phyloP scores from a whole-genome alignment of 2,888 invertebrate species.

The Esperia sulphurella region DNA sequence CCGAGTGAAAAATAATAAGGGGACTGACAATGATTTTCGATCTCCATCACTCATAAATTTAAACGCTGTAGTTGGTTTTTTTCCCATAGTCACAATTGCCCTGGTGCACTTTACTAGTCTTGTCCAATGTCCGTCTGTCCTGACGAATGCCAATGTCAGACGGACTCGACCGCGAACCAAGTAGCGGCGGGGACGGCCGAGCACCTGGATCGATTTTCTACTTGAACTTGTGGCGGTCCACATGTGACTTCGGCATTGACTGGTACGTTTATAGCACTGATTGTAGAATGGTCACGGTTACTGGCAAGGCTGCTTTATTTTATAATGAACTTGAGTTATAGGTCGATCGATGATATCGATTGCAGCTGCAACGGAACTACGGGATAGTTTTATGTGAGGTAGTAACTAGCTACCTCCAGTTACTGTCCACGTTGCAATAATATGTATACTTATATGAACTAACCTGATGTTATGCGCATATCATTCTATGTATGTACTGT shows the following conservation, averaged over 20 bases:
- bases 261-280: not conserved
- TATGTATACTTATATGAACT: no score
- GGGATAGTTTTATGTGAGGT: no score
- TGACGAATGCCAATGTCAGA: slow-evolving; percentile 35
- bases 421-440: no score
- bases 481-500: no score
- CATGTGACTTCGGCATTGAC: slow-evolving; percentile 16
- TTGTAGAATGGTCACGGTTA: slow-evolving; percentile 1
- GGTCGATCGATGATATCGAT: not conserved
- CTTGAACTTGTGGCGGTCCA: slow-evolving; percentile 52
- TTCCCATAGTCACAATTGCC: no score
- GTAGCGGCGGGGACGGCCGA: slow-evolving; percentile 33
- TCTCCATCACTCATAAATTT: no score
- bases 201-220: slow-evolving; percentile 52
- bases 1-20: no score
- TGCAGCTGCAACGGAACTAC: not conserved
- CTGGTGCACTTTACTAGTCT: no score
- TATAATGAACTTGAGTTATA: not conserved
- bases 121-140: slow-evolving; percentile 3
- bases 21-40: no score
- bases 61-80: no score
- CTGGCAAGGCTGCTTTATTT: not conserved
- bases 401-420: no score
- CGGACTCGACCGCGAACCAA: slow-evolving; percentile 30
- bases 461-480: no score